Base-by-base conservation (phyloP, 2,888 invertebrate genomes). In the Pandemis heparana region DNA sequence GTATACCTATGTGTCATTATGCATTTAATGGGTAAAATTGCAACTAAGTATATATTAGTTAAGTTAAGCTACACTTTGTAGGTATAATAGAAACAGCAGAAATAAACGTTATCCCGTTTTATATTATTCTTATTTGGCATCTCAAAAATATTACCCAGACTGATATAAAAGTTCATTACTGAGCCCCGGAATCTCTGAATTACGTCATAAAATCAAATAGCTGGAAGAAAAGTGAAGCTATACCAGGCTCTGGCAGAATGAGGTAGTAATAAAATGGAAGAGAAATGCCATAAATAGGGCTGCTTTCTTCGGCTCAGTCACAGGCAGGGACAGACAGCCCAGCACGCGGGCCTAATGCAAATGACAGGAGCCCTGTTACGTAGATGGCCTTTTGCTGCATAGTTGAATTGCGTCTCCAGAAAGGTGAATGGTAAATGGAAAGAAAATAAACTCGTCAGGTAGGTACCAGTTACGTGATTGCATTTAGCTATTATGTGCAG, bases 221-320 rank as follows among this genome's bases (percentile, higher is more conserved):
- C 71, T 74, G 67, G 75, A 71, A 69, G 62, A 32, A 64, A 71
- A 86, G 87, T 89, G 81, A 88, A 87, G 88, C 88, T 89, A 88
- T 89, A 88, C 86, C 75, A 51, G 72, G 70, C 70, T 76, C 74
- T 69, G 71, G 79, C 77, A 77, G 79, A 78, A 76, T 76, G 74
- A 73, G 75, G 77, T 78, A 81, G 80, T 77, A 79, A 82, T 84
- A 81, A 84, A 85, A 83, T 83, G 81, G 71, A 79, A 79, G 77
- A 81, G 83, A 82, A 84, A 79, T 81, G 81, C 79, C 78, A 78
- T 81, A 83, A 85, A 85, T 84, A 83, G 77, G 82, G 78, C 78
- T 78, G 81, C 80, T 78, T 79, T 77, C 80, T 61, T 43, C 63
- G 68, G 32, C 68, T 62, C 56, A 75, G 79, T 43, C 77, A 75